Evolutionary conservation across 1,140 invertebrate genomes (phyloP).

Genomic region (Samia ricini): DNA sequence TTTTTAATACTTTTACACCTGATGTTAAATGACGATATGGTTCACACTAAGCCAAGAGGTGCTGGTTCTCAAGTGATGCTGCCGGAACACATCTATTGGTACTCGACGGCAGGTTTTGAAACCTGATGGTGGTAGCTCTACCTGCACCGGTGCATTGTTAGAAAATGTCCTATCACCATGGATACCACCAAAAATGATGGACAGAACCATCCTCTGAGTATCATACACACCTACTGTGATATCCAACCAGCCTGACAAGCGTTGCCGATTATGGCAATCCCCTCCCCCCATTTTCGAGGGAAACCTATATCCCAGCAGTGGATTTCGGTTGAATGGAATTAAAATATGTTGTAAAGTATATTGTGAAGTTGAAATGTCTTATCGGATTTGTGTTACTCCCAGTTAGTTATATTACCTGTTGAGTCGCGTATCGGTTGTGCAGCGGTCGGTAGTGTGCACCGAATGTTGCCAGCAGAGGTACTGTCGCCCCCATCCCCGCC

Average conservation of each 20-base stretch:
- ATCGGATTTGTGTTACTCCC: neutral
- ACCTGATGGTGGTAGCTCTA: neutral
- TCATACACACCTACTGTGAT: neutral
- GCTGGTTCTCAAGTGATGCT: too few species aligned
- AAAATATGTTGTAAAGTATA: neutral
- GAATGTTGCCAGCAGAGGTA: constrained; percentile 84
- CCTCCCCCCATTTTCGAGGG: too few species aligned
- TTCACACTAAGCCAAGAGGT: too few species aligned
- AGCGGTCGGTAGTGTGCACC: constrained; percentile 91
- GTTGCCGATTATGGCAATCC: too few species aligned
- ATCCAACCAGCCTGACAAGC: neutral
- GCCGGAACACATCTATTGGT: too few species aligned
- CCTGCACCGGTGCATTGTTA: neutral
- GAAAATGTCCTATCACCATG: too few species aligned
- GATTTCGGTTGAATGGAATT: too few species aligned
- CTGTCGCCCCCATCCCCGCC: constrained; percentile 70
- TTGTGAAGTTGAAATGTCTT: neutral
- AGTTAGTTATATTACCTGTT: constrained; percentile 48
- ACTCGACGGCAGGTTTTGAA: too few species aligned
- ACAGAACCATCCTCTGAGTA: neutral
- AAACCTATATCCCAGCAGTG: too few species aligned
- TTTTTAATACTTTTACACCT: neutral
- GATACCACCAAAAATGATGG: neutral
- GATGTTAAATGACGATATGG: too few species aligned
- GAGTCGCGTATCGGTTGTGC: constrained; percentile 84